Base-by-base conservation (phyloP, 2,888 invertebrate species). In the Seira musarum region DNA sequence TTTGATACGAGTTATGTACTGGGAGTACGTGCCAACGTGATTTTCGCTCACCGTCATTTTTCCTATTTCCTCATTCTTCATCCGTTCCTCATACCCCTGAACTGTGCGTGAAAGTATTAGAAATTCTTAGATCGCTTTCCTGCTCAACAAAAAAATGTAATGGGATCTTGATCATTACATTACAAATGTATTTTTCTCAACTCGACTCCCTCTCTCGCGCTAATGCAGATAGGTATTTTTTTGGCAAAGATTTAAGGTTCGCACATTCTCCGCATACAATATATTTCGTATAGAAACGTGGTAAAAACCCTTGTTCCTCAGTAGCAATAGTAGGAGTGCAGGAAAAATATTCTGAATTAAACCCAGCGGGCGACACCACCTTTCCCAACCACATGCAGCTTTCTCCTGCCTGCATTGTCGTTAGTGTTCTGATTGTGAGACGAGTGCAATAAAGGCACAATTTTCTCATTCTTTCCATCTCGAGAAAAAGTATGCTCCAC, bases 81-180 rank as follows among this genome's bases (percentile, higher is more conserved):
- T 71, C 68, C 13, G 21, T 21, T 24, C 72, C 60, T 17, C 61
- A 65, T 40, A 25, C 24, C 49, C 15, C 40, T 64, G 40, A 81
- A 81, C 75, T 81, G 76, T 81, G 81, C 81, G 81, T 71, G 70
- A 70, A 71, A 78, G 72, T 70, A 77, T 68, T 72, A 71, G 63
- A 68, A 5, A 78, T 73, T 73, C 65, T 35, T 77, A 53, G 57
- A 66, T 35, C 66, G 78, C 30, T 30, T 30, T 30, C 30, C 30
- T 30, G 2, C 30, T 30, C 30, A 30, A 2, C 30, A 70, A 78
- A 30, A 30, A 70, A 30, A 30, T 66, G 21, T 78, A 78, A 78
- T 78, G 81, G 78, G 77, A 78, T 76, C 78, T 81, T 81, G 81
- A 81, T 81, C 81, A 81, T 81, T 57, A 21, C 53, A 67, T 66